Conservation (phyloP, 2,113 vertebrate species). For the Mastomys natalensis region DNA sequence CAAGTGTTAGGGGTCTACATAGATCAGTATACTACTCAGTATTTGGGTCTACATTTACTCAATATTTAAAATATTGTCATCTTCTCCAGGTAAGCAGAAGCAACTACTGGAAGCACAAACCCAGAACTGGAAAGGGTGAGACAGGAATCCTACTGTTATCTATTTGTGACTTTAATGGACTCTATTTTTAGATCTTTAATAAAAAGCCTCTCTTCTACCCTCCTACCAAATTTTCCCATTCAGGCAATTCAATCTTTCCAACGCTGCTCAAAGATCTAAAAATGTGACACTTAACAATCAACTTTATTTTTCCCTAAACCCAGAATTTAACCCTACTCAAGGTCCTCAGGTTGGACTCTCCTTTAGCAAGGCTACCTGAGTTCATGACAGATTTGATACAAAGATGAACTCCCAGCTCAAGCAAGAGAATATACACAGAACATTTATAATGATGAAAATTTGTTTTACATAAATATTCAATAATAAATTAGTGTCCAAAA, state of each 20-base stretch:
- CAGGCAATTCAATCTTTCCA: constrained; percentile 64
- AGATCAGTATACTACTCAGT: not conserved
- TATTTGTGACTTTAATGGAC: constrained; percentile 67
- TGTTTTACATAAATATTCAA: not conserved
- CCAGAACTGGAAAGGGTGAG: not conserved
- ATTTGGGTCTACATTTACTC: constrained; percentile 19
- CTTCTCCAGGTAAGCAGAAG: constrained; percentile 58
- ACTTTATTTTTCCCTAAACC: not conserved
- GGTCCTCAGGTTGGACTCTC: not conserved
- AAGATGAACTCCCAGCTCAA: not conserved
- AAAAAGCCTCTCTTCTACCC: constrained; percentile 65
- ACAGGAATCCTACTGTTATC: constrained; percentile 57
- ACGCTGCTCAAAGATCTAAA: constrained; percentile 52
- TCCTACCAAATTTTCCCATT: constrained; percentile 67
- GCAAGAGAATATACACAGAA: not conserved
- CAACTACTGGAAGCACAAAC: constrained; percentile 36
- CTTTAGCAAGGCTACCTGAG: constrained; percentile 13
- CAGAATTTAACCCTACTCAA: not conserved
- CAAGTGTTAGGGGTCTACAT: not conserved
- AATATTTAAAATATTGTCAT: constrained; percentile 55
- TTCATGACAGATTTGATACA: not conserved
- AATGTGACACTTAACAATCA: constrained; percentile 50
- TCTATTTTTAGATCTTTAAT: constrained; percentile 78
- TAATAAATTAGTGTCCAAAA: not conserved
- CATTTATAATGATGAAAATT: not conserved